Evolutionary conservation across 2,113 vertebrate genomes (phyloP).

Genomic region (Ranitomeya imitator): DNA sequence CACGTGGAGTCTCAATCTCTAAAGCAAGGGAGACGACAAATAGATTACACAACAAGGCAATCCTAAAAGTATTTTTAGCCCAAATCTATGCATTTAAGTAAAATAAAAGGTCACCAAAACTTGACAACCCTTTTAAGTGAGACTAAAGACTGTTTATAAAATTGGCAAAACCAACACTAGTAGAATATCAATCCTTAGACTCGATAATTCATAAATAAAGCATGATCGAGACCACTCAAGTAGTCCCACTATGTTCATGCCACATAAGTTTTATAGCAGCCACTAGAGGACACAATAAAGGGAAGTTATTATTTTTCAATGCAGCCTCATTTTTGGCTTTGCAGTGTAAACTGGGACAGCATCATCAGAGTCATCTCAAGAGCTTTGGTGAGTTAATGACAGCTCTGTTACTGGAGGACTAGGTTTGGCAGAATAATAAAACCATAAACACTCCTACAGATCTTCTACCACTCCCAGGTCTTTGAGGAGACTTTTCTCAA

Average conservation of each 20-base stretch:
- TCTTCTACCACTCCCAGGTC: background rate
- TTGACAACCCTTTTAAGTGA: background rate
- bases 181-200: background rate
- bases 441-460: background rate
- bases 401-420: background rate
- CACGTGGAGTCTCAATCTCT: conserved; percentile 65
- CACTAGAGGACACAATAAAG: background rate
- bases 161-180: background rate
- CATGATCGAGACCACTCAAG: background rate
- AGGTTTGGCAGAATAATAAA: background rate
- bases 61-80: too few relatives aligned
- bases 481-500: background rate
- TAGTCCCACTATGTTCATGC: background rate
- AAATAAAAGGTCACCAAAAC: too few relatives aligned
- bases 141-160: background rate
- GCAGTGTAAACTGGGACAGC: background rate
- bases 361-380: background rate
- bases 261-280: background rate
- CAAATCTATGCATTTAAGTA: too few relatives aligned
- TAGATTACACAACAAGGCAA: background rate
- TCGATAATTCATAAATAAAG: background rate
- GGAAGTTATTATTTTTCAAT: background rate
- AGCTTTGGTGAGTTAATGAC: too few relatives aligned
- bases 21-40: background rate
- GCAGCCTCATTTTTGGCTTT: background rate